A percentile compares a stretch with the other conserved stretches of the same genome.
phyloP scores from a whole-genome alignment of 2,888 invertebrate genomes.

The Molanna angustata region DNA sequence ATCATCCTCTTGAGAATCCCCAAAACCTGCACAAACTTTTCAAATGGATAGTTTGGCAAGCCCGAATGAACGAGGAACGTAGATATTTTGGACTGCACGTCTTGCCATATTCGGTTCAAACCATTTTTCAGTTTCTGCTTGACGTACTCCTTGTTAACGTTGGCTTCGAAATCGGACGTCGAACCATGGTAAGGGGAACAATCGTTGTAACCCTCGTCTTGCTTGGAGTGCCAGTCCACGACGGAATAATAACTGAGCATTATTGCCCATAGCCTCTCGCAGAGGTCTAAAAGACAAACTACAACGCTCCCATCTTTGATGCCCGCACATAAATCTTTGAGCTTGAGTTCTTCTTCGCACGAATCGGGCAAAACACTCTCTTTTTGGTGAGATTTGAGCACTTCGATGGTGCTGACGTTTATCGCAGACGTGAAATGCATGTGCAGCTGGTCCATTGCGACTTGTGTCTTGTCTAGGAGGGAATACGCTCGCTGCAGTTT shows the following conservation, averaged over 20 bases:
- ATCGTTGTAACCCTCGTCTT: slow-evolving; percentile 39
- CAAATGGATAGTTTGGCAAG: slow-evolving; percentile 84
- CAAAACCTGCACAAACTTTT: slow-evolving; percentile 89
- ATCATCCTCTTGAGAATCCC: slow-evolving; percentile 85
- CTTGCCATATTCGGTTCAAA: slow-evolving; percentile 85
- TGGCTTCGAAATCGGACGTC: slow-evolving; percentile 54
- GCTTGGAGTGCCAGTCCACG: slow-evolving; percentile 70
- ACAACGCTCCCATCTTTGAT: slow-evolving; percentile 25
- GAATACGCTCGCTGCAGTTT: slow-evolving; percentile 86
- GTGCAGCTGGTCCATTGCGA: slow-evolving; percentile 91
- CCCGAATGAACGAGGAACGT: slow-evolving; percentile 76
- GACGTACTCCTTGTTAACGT: slow-evolving; percentile 73
- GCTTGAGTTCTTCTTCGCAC: slow-evolving; percentile 55
- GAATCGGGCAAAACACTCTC: slow-evolving; percentile 38
- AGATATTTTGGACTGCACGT: slow-evolving; percentile 88
- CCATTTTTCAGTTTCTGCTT: slow-evolving; percentile 88
- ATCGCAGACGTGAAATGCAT: slow-evolving; percentile 95
- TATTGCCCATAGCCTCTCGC: slow-evolving; percentile 81
- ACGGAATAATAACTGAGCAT: slow-evolving; percentile 77
- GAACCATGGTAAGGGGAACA: slow-evolving; percentile 36
- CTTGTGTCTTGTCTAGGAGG: slow-evolving; percentile 85
- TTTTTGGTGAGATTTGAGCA: slow-evolving; percentile 54
- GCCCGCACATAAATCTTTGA: slow-evolving; percentile 75
- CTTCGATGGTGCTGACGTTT: slow-evolving; percentile 70
- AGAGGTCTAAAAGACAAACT: slow-evolving; percentile 78